Percentiles rank a stretch among this genome's conserved stretches.
phyloP scores from a whole-genome alignment of 1,140 invertebrate genomes.

The Colletes latitarsis region DNA sequence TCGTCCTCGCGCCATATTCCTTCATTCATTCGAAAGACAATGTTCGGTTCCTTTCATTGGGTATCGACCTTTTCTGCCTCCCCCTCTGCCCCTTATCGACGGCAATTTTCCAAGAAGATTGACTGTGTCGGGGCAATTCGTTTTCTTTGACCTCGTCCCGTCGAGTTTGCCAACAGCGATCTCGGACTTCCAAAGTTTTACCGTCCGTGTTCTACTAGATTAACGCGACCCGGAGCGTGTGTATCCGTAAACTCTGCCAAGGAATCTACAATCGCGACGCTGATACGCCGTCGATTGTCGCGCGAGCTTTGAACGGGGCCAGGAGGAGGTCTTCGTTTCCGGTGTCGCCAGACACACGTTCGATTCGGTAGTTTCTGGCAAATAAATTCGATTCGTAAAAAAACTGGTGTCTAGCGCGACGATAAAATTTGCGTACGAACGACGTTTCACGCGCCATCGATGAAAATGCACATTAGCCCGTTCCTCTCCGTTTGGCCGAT shows the following conservation, averaged over 20 bases:
- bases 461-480: constrained; percentile 34
- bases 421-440: constrained; percentile 46
- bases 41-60: background rate
- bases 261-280: constrained; percentile 10
- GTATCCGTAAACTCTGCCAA: background rate
- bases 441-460: constrained; percentile 18
- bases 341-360: background rate
- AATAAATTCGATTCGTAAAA: constrained; percentile 35
- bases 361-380: constrained; percentile 4
- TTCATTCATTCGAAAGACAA: background rate
- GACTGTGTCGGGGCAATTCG: background rate
- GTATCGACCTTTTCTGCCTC: background rate
- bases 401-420: constrained; percentile 2
- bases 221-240: background rate
- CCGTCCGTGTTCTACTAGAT: background rate
- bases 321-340: background rate
- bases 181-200: constrained; percentile 19
- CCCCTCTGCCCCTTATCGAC: background rate
- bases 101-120: constrained; percentile 6
- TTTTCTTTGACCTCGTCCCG: background rate
- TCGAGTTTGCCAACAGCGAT: constrained; percentile 5
- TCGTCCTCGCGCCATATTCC: constrained; percentile 9
- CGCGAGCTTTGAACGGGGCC: background rate
- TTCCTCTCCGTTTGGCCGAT: background rate
- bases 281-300: background rate